Evolutionary conservation across 2,113 vertebrate genomes (phyloP), one percentile per base, ranked within the genome.

Genomic region (Columba livia): DNA sequence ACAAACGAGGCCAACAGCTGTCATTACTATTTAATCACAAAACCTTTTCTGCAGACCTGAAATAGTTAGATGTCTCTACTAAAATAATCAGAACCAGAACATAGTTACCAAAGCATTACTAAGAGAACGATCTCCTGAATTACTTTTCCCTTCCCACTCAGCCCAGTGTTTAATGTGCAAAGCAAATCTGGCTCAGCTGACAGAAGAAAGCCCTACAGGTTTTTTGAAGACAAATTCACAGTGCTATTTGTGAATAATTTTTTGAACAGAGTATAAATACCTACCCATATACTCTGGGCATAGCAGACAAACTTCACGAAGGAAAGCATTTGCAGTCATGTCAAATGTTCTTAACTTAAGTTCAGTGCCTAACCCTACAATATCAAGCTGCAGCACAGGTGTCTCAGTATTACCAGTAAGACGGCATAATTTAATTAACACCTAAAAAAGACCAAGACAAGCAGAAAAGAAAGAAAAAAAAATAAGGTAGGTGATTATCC

Each of bases 231-330:
- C 14, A 83, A 80, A 88, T 51, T 44, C 36, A 57, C 4, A 70
- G 47, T 36, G 6, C 12, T 51, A 38, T 29, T 21, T 72, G 21
- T 12, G 4, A 67, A 6, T 60, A 62, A 14, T 57, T 84, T 82
- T 90, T 82, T 70, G 6, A 79, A 40, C 7, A 85, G 24, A 48
- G 44, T 66, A 73, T n/a, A 95, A 61, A 94, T 80, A 88, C 97
- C 97, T 97, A 99, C 99, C 99, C 85, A 98, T 98, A 85, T 99
- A 99, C 94, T 99, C 99, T 48, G 99, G 99, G 82, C 99, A 99
- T 94, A 98, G 98, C 80, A 99, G 98, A 89, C 98, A 99, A 96
- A 99, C 98, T 94, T 99, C 99, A 90, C 96, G 98, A 85, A 99
- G 98, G 97, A 98, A 99, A 34, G 99, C 99, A 97, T 93, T 97